phyloP scores from a whole-genome alignment of 2,888 invertebrate species.

The Chelonus formosanus region DNA sequence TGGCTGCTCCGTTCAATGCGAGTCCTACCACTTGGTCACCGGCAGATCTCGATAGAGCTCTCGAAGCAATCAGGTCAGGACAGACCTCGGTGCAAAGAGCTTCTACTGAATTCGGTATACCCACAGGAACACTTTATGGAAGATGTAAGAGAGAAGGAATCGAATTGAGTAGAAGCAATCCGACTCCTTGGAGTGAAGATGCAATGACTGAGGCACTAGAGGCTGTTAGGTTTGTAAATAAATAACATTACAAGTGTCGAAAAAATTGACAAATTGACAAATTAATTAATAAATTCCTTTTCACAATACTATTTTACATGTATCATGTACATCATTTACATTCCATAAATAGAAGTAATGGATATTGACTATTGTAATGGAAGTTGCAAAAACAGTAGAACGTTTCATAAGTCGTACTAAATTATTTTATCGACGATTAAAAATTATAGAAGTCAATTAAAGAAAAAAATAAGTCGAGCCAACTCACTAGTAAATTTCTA shows the following conservation, averaged over 20 bases:
- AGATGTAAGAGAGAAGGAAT: slow-evolving; percentile 90
- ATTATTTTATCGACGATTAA: too few relatives aligned
- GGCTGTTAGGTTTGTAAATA: slow-evolving; percentile 76
- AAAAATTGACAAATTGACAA: slow-evolving; percentile 14
- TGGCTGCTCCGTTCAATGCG: slow-evolving; percentile 90
- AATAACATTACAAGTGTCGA: neutral
- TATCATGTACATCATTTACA: too few relatives aligned
- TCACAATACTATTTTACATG: too few relatives aligned
- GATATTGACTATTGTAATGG: too few relatives aligned
- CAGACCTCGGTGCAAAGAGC: slow-evolving; percentile 87
- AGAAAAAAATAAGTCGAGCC: too few relatives aligned
- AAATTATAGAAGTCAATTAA: too few relatives aligned
- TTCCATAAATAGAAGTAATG: too few relatives aligned
- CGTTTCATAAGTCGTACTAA: too few relatives aligned
- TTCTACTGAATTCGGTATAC: slow-evolving; percentile 86
- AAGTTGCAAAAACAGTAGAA: too few relatives aligned
- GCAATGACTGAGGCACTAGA: slow-evolving; percentile 91
- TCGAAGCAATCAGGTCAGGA: slow-evolving; percentile 83
- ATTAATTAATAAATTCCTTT: too few relatives aligned
- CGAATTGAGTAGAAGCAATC: slow-evolving; percentile 86
- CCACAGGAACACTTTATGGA: slow-evolving; percentile 88
- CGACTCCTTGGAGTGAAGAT: slow-evolving; percentile 94
- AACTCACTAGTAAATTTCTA: too few relatives aligned
- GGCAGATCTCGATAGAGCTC: slow-evolving; percentile 82
- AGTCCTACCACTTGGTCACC: slow-evolving; percentile 89